Conservation (phyloP, 35 echinoderm and acorn worm species). For the Chiridota heheva region DNA sequence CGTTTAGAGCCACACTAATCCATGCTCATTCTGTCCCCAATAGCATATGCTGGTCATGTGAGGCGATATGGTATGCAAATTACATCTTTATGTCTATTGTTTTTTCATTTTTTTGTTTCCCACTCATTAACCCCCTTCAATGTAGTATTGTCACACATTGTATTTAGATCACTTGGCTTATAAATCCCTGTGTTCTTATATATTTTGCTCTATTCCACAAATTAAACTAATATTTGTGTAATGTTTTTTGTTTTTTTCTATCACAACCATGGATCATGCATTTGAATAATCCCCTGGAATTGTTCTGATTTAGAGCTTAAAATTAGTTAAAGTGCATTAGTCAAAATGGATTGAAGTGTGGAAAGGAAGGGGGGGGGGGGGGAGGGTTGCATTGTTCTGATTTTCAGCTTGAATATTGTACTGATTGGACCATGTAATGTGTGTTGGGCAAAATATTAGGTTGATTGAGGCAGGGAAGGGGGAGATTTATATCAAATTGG, state of each 20-base stretch:
- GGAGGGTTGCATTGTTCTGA: neutral
- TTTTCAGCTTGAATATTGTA: neutral
- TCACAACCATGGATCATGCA: no score
- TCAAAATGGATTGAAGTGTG: neutral
- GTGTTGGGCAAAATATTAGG: no score
- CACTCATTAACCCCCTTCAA: neutral
- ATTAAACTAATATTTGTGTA: no score
- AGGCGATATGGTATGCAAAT: slow-evolving; percentile 13
- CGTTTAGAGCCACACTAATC: no score
- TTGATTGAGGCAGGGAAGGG: no score
- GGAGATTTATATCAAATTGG: no score
- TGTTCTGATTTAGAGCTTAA: no score
- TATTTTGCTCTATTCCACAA: no score
- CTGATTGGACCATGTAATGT: no score
- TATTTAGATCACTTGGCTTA: neutral
- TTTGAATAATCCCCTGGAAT: no score
- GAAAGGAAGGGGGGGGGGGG: neutral
- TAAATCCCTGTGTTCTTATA: no score
- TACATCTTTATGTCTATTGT: neutral
- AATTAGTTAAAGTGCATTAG: neutral
- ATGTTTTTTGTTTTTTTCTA: no score
- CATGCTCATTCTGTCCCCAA: slow-evolving; percentile 12
- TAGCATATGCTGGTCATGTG: slow-evolving; percentile 19
- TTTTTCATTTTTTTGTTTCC: neutral
- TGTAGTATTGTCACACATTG: neutral